These are phyloP conservation scores for Platysternon megacephalum DNA, from an alignment of 2,113 vertebrate genomes.

Conservation along the genomic window DNA sequence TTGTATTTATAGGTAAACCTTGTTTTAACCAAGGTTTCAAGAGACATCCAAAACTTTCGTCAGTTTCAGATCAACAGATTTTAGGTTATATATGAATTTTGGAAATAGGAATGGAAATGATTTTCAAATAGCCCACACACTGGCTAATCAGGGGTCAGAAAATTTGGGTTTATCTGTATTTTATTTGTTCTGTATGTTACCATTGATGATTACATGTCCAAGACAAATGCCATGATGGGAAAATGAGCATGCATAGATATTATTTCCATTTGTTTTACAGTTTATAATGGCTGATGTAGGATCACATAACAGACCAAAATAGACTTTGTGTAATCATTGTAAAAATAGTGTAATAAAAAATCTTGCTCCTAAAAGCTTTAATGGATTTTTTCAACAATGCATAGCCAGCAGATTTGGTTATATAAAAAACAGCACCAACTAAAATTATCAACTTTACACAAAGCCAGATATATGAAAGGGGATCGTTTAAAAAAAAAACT, in stretches of 20 bases:
- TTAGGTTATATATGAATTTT: background rate
- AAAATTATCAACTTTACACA: constrained; percentile 81
- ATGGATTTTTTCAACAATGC: constrained; percentile 65
- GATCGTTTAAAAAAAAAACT: constrained; percentile 88
- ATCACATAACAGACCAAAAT: constrained; percentile 64
- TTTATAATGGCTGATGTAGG: constrained; percentile 57
- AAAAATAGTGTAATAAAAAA: constrained; percentile 66
- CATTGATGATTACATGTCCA: constrained; percentile 42
- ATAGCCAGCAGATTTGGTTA: constrained; percentile 65
- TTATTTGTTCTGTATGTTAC: constrained; percentile 32
- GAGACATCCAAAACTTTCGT: constrained; percentile 34
- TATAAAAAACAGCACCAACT: constrained; percentile 57
- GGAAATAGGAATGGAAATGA: background rate
- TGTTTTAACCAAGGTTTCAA: background rate
- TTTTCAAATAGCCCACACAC: background rate
- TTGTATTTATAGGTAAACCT: background rate
- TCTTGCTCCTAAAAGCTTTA: constrained; percentile 62
- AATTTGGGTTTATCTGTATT: background rate
- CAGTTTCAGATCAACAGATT: background rate
- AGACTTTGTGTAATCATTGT: constrained; percentile 76
- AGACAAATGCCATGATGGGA: constrained; percentile 63
- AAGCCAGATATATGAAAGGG: constrained; percentile 85
- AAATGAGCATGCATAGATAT: constrained; percentile 69
- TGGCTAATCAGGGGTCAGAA: background rate
- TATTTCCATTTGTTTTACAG: constrained; percentile 54